phyloP scores from a whole-genome alignment of 2,888 invertebrate species.

The Andrena bucephala region DNA sequence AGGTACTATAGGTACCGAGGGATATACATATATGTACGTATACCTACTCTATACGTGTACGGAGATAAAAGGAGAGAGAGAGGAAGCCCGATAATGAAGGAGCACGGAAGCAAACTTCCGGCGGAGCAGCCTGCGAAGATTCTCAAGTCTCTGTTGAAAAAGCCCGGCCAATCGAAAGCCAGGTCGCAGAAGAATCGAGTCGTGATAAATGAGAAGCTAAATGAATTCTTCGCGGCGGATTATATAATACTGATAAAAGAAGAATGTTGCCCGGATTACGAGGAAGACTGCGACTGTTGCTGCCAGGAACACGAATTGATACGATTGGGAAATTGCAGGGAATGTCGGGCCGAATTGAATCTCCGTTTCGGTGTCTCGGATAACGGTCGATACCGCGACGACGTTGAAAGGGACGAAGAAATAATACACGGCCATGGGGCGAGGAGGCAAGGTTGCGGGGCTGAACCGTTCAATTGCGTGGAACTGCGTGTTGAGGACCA shows the following conservation, averaged over 20 bases:
- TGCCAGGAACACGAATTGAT: slow-evolving; percentile 91
- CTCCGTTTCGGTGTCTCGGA: slow-evolving; percentile 82
- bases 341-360: slow-evolving; percentile 83
- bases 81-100: slow-evolving; percentile 75
- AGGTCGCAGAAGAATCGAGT: slow-evolving; percentile 91
- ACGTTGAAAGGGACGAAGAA: slow-evolving; percentile 67
- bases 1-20: background rate
- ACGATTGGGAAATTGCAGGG: slow-evolving; percentile 87
- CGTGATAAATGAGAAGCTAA: slow-evolving; percentile 94
- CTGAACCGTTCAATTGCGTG: slow-evolving; percentile 55
- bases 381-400: slow-evolving; percentile 63
- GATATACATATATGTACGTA: too few species aligned
- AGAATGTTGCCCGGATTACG: slow-evolving; percentile 94
- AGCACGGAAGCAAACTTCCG: slow-evolving; percentile 76
- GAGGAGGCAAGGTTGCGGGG: slow-evolving; percentile 25
- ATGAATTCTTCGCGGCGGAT: slow-evolving; percentile 96
- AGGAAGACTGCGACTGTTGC: slow-evolving; percentile 89
- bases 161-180: slow-evolving; percentile 88
- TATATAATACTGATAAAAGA: slow-evolving; percentile 96
- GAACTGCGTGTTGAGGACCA: slow-evolving; percentile 72
- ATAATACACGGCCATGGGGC: slow-evolving; percentile 36
- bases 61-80: background rate
- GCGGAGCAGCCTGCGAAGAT: slow-evolving; percentile 79
- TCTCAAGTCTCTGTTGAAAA: slow-evolving; percentile 91
- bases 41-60: slow-evolving; percentile 4